These are phyloP conservation scores for Alca torda DNA, from an alignment of 2,797 vertebrate species.

Conservation along the genomic window DNA sequence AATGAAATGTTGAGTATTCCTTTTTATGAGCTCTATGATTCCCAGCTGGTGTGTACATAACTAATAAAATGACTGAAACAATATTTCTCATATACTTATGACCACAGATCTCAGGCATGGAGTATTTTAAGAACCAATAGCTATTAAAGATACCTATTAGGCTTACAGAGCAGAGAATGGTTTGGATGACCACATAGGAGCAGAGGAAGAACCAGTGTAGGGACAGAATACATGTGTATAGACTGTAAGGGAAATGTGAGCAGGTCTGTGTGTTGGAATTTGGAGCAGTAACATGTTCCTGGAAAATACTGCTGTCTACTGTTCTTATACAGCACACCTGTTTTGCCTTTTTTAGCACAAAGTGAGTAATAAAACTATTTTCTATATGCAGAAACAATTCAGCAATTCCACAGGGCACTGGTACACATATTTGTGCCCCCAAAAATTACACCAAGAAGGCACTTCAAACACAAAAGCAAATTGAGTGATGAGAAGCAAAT, in stretches of 20 bases:
- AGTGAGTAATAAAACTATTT: background rate
- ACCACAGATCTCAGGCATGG: background rate
- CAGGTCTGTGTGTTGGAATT: background rate
- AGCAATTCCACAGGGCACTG: background rate
- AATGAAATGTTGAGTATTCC: background rate
- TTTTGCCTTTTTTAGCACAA: background rate
- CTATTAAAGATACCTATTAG: background rate
- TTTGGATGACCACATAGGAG: background rate
- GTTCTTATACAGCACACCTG: background rate
- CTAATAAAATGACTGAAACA: background rate
- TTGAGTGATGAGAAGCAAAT: conserved; percentile 19
- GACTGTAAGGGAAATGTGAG: background rate
- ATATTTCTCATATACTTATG: background rate
- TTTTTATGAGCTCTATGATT: background rate
- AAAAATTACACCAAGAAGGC: background rate
- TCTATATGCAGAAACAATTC: background rate
- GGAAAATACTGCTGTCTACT: background rate
- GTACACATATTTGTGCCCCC: background rate
- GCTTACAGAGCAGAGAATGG: background rate
- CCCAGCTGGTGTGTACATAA: background rate
- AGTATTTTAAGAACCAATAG: background rate
- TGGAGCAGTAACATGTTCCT: background rate
- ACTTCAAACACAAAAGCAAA: conserved; percentile 6
- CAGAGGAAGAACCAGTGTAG: background rate
- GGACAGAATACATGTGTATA: fast-evolving